phyloP scores from a whole-genome alignment of 2,888 invertebrate species.

The Harmothoe impar region DNA sequence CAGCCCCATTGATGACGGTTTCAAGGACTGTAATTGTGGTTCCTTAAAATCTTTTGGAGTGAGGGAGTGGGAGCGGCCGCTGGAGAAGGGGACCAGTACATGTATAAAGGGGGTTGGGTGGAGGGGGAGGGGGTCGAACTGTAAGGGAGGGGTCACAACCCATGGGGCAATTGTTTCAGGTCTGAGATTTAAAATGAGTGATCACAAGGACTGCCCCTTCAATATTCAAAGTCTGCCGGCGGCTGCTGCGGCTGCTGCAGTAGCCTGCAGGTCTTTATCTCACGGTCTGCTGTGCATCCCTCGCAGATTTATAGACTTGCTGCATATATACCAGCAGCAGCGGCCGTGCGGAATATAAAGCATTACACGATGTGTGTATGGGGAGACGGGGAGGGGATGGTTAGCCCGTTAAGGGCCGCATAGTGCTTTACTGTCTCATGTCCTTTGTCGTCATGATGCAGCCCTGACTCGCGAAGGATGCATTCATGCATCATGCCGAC shows the following conservation, averaged over 20 bases:
- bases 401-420: no score
- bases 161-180: slow-evolving; percentile 17
- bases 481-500: no score
- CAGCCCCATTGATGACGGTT: slow-evolving; percentile 34
- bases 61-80: not conserved
- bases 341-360: slow-evolving; percentile 32
- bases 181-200: slow-evolving; percentile 45
- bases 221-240: slow-evolving; percentile 33
- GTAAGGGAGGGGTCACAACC: not conserved
- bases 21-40: slow-evolving; percentile 57
- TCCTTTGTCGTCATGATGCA: no score
- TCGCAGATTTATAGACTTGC: slow-evolving; percentile 46
- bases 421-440: no score
- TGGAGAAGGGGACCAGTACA: no score
- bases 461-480: no score
- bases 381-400: no score
- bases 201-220: slow-evolving; percentile 35
- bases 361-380: not conserved
- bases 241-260: not conserved
- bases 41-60: slow-evolving; percentile 40
- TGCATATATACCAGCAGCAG: slow-evolving; percentile 6
- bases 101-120: no score
- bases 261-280: slow-evolving; percentile 34
- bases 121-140: not conserved
- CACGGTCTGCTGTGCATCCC: slow-evolving; percentile 8